Evolutionary conservation across 2,888 invertebrate species (phyloP).

Genomic region (Chironomus riparius): DNA sequence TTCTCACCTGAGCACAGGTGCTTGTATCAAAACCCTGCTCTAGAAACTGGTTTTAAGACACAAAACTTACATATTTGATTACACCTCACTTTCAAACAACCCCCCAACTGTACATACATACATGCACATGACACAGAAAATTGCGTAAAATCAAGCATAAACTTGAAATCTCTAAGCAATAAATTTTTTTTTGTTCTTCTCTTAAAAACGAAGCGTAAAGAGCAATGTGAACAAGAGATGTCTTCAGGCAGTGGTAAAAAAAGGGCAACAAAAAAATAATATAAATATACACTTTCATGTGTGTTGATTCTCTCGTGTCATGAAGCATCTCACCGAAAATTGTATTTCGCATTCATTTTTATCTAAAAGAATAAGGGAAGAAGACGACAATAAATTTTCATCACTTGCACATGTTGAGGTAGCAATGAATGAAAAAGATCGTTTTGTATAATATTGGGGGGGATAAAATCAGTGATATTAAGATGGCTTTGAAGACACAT

Average conservation of each 20-base stretch:
- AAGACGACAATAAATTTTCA: neutral
- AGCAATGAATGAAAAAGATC: neutral
- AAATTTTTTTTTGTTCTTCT: neutral
- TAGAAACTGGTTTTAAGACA: too few species aligned
- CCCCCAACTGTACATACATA: neutral
- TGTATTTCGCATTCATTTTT: neutral
- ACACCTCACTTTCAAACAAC: too few species aligned
- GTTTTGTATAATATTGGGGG: neutral
- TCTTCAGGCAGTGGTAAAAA: neutral
- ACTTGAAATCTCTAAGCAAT: constrained; percentile 14
- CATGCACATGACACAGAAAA: constrained; percentile 1
- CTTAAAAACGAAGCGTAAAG: neutral
- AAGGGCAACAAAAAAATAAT: neutral
- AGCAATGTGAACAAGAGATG: neutral
- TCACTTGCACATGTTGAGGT: neutral
- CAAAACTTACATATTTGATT: too few species aligned
- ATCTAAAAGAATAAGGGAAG: too few species aligned
- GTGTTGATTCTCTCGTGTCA: neutral
- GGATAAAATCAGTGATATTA: neutral
- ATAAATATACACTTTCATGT: neutral
- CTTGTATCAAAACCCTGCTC: too few species aligned
- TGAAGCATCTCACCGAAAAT: neutral
- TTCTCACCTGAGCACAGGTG: too few species aligned
- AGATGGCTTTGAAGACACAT: neutral
- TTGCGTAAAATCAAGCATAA: constrained; percentile 4